Evolutionary conservation across 2,888 invertebrate genomes (phyloP), one percentile per base, ranked within the genome.

Genomic region (Pristionchus maxplancki): DNA sequence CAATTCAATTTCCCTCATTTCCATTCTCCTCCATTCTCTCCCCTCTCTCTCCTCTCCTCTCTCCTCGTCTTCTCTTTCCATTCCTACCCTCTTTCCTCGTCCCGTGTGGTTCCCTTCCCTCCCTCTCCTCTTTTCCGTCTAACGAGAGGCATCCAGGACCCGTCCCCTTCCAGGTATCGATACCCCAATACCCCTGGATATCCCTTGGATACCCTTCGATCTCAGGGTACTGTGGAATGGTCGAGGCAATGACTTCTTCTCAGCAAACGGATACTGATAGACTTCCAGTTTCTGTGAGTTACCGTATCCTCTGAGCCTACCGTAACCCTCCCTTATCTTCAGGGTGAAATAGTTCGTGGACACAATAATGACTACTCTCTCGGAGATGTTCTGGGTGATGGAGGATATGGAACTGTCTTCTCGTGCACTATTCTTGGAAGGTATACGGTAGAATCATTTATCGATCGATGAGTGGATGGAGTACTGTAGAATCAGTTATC

Each of bases 361-460:
- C 53, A 88, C 44, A 50, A 58, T 24, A 48, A 44, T 64, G 88
- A 88, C 31, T 88, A 81, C 31, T 1, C 28, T 37, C 88, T 88
- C 37, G 88, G 88, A 17, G 81, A 88, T 9, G 88, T 88, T 0
- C 40, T 88, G 4, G 88, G 88, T 8, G 88, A 88, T 37, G 88
- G 88, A 34, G 88, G 88, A 31, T 88, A 88, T 62, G 88, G 88
- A 24, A 81, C 88, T 5, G 88, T 88, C 9, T 88, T 88, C 81
- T 53, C 81, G 20, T 88, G 88, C 62, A 50, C 40, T 31, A 34
- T 78, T n/a, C 28, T n/a, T 6, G 86, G 86, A 24, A 67, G 67
- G 86, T 87, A 20, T 28, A 78, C n/a, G 13, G 37, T 48, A 15
- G 48, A 24, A 4, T 48, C 34, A 40, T 37, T 24, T 37, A 74